Conservation (phyloP, 2,113 vertebrate species). For the Nothocercus nigrocapillus region DNA sequence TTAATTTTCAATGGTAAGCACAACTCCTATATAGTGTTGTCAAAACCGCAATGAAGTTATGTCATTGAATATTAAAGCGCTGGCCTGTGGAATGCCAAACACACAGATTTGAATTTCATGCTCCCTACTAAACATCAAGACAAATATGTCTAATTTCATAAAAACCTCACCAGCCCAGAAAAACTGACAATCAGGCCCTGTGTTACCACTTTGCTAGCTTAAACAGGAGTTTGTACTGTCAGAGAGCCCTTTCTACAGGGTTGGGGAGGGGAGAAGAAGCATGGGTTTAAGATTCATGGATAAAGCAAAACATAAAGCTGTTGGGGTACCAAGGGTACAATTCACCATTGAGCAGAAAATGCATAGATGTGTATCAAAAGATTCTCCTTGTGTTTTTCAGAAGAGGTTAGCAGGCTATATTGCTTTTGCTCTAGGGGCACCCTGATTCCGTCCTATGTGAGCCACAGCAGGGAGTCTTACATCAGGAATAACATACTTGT, state of each 20-base stretch:
- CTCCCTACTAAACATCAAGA: slow-evolving; percentile 84
- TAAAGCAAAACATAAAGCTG: not conserved
- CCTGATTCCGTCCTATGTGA: not conserved
- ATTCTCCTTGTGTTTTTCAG: not conserved
- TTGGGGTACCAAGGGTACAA: not conserved
- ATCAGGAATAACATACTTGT: accelerated
- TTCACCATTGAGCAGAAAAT: not conserved
- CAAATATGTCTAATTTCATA: slow-evolving; percentile 86
- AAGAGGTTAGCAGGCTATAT: not conserved
- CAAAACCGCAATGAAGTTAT: slow-evolving; percentile 86
- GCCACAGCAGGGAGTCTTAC: accelerated
- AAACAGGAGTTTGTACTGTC: slow-evolving; percentile 27
- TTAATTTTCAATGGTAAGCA: slow-evolving; percentile 89
- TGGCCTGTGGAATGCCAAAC: slow-evolving; percentile 79
- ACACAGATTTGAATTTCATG: slow-evolving; percentile 85
- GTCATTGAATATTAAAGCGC: slow-evolving; percentile 86
- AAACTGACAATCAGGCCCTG: slow-evolving; percentile 72
- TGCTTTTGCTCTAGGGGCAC: not conserved
- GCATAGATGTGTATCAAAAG: accelerated
- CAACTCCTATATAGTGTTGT: slow-evolving; percentile 83
- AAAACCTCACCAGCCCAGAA: slow-evolving; percentile 74
- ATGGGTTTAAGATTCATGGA: not conserved
- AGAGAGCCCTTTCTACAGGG: not conserved
- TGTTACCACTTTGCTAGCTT: slow-evolving; percentile 31
- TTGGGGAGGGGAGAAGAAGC: not conserved